Evolutionary conservation across 2,888 invertebrate species (phyloP).

Genomic region (Eubasilissa splendida): DNA sequence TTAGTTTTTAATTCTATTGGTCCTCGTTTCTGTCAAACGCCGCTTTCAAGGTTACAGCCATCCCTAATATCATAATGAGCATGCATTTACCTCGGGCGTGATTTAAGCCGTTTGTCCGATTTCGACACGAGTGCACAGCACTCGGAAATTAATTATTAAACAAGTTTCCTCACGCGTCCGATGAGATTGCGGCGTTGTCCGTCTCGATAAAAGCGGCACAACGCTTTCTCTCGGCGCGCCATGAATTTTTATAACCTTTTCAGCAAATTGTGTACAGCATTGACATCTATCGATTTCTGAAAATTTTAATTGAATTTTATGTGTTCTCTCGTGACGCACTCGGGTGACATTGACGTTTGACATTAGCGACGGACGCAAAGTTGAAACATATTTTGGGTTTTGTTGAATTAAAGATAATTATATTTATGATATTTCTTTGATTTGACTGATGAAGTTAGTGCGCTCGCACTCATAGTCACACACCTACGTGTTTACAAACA

Average conservation of each 20-base stretch:
- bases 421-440: no score
- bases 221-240: slow-evolving; percentile 24
- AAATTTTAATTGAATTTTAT: slow-evolving; percentile 39
- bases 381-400: no score
- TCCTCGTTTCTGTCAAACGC: neutral
- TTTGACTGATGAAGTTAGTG: no score
- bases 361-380: neutral
- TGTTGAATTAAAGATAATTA: no score
- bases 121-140: neutral
- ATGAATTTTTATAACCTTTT: slow-evolving; percentile 34
- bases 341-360: slow-evolving; percentile 27
- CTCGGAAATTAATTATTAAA: neutral
- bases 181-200: slow-evolving; percentile 15
- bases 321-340: slow-evolving; percentile 19
- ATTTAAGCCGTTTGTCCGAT: neutral
- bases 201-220: neutral
- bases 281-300: slow-evolving; percentile 41
- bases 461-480: no score
- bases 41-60: slow-evolving; percentile 29
- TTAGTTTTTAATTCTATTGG: slow-evolving; percentile 35
- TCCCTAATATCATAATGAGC: slow-evolving; percentile 33
- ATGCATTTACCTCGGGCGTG: neutral
- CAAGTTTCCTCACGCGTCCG: slow-evolving; percentile 12
- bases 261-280: slow-evolving; percentile 34
- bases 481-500: no score